These are phyloP conservation scores for Agonopterix heracliana DNA, from an alignment of 2,888 invertebrate species.

Conservation along the genomic window DNA sequence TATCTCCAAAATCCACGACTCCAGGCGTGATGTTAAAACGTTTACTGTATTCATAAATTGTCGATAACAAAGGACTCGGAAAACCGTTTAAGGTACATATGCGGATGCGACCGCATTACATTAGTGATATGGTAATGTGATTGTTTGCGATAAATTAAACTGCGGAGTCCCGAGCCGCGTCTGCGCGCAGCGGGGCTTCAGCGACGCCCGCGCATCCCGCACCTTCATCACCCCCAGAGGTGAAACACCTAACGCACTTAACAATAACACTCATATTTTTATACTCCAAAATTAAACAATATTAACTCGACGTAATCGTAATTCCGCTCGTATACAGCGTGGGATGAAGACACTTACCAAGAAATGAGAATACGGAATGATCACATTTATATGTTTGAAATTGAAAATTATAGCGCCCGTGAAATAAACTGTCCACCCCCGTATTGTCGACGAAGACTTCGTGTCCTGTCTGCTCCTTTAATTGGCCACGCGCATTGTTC, in stretches of 20 bases:
- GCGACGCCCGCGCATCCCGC: constrained; percentile 48
- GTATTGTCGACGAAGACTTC: constrained; percentile 45
- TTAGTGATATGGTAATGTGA: constrained; percentile 75
- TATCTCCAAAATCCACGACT: constrained; percentile 41
- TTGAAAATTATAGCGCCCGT: constrained; percentile 53
- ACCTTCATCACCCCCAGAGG: constrained; percentile 37
- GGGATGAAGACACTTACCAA: constrained; percentile 33
- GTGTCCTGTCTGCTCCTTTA: constrained; percentile 52
- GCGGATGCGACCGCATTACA: constrained; percentile 64
- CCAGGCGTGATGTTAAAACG: constrained; percentile 54
- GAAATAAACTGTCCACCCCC: constrained; percentile 46
- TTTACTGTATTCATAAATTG: constrained; percentile 68
- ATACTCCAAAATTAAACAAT: constrained; percentile 14
- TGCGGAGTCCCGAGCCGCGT: constrained; percentile 42
- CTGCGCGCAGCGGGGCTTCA: constrained; percentile 56
- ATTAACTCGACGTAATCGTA: constrained; percentile 20
- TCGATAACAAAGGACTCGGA: constrained; percentile 66
- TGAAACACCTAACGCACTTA: constrained; percentile 61
- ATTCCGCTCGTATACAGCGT: constrained; percentile 19
- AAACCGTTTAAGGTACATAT: constrained; percentile 69
- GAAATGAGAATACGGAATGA: constrained; percentile 29
- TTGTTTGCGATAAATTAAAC: constrained; percentile 71
- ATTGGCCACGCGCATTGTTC: constrained; percentile 56
- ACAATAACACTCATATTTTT: constrained; percentile 46
- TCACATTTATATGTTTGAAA: constrained; percentile 41